Base-by-base conservation (phyloP, 2,888 invertebrate species). In the Xylocampa areola region DNA sequence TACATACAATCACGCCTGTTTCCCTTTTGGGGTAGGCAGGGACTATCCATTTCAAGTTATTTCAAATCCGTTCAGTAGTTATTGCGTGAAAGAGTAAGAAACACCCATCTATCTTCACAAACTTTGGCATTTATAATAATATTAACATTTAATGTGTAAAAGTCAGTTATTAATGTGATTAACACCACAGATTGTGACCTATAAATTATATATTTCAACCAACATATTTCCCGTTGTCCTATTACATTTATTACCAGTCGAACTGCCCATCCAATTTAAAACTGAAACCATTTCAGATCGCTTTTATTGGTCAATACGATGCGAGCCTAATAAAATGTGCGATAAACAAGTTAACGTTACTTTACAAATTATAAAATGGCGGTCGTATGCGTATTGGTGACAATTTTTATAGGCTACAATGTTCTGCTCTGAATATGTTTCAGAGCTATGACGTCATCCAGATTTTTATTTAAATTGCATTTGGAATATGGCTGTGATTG, bases 261-360 rank as follows among this genome's bases (percentile, higher is more conserved):
- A 73, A 65, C 67, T 66, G 77, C 72, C 76, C 70, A 64, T 72
- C 73, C 68, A 79, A 80, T 84, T 76, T 76, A 62, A 82, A 82
- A 83, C 71, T 57, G 70, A 72, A 72, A 48, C 68, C 67, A 68
- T 80, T 86, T 69, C 81, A 86, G 62, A 78, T 74, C 79, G 68
- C 78, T 75, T 86, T 86, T 86, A 87, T 86, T 76, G 83, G 73
- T 68, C 78, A 76, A 80, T 80, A 79, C 76, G 69, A 64, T 66
- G 68, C 63, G 74, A 76, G 75, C 76, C 81, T 81, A 86, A 87
- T 88, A 87, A 86, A 89, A 87, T 83, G 77, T 78, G 77, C 80
- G 73, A 85, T 85, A 85, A 88, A 87, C 82, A 82, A 79, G 77
- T 76, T 73, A 70, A 71, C 61, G 58, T 58, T 51, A 68, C 68